Percentiles rank a stretch among this genome's conserved stretches.
phyloP scores from a whole-genome alignment of 2,888 invertebrate species.

The Thymelicus sylvestris region DNA sequence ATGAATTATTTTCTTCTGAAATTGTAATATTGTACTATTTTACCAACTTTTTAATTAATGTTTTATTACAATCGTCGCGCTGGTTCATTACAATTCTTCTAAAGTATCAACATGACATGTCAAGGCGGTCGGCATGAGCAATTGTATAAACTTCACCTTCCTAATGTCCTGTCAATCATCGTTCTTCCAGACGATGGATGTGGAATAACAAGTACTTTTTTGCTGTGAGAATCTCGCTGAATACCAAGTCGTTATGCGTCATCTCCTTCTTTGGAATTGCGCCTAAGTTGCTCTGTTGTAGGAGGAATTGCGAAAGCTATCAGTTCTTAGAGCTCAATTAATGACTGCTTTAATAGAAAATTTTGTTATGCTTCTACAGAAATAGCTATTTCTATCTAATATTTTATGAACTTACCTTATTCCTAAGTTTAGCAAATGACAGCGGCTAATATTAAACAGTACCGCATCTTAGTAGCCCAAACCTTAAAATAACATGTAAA shows the following conservation, averaged over 20 bases:
- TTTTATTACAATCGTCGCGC: not conserved
- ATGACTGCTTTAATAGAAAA: not conserved
- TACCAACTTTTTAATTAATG: too few species aligned
- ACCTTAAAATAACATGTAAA: too few species aligned
- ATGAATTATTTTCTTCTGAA: too few species aligned
- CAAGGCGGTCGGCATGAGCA: conserved; percentile 63
- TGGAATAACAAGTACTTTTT: conserved; percentile 71
- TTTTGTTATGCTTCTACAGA: not conserved
- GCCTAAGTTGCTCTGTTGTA: conserved; percentile 12
- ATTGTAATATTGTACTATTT: too few species aligned
- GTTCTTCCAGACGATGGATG: conserved; percentile 51
- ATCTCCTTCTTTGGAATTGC: conserved; percentile 48
- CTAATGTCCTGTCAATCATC: conserved; percentile 82
- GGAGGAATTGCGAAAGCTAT: conserved; percentile 5
- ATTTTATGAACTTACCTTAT: too few species aligned
- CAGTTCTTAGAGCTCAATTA: conserved; percentile 5
- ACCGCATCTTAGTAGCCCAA: too few species aligned
- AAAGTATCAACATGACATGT: conserved; percentile 61
- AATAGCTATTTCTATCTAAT: not conserved
- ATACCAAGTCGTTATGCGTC: conserved; percentile 71
- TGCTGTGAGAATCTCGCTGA: conserved; percentile 56
- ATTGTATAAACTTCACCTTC: conserved; percentile 60
- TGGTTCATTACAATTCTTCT: conserved; percentile 61
- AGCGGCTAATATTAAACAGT: too few species aligned
- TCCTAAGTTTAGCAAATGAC: too few species aligned